Evolutionary conservation across 2,797 vertebrate genomes (phyloP).

Genomic region (Anolis apletophallus): DNA sequence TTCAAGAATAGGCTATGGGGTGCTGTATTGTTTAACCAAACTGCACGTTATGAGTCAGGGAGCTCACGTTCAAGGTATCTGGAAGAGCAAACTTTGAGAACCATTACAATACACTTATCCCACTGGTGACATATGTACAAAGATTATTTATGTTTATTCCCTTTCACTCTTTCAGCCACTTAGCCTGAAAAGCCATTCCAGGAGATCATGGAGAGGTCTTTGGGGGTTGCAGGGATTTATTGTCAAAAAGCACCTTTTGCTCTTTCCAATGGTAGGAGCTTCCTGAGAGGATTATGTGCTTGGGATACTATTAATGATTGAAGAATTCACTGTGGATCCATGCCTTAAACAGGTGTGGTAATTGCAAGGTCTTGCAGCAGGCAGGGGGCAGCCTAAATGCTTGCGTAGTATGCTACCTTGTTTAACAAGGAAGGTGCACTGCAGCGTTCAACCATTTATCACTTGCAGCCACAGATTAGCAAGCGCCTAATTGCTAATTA

Average conservation of each 20-base stretch:
- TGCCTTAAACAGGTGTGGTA: too few relatives aligned
- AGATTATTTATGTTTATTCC: not conserved
- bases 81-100: too few relatives aligned
- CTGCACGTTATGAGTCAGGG: too few relatives aligned
- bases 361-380: not conserved
- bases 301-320: too few relatives aligned
- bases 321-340: not conserved
- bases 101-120: not conserved
- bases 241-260: not conserved
- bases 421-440: slow-evolving; percentile 4
- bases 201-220: not conserved
- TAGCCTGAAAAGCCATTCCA: not conserved
- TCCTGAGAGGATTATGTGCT: too few relatives aligned
- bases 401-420: slow-evolving; percentile 18
- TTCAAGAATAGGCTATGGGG: too few relatives aligned
- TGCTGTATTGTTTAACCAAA: too few relatives aligned
- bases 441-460: slow-evolving; percentile 10
- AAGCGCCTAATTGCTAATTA: slow-evolving; percentile 17
- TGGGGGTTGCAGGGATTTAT: too few relatives aligned
- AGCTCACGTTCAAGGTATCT: too few relatives aligned
- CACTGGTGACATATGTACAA: too few relatives aligned
- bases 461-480: slow-evolving; percentile 13
- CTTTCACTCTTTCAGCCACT: not conserved
- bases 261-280: not conserved
- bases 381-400: not conserved